These are phyloP conservation scores for Drosophila sproati DNA, from an alignment of 1,140 invertebrate genomes.

Conservation along the genomic window DNA sequence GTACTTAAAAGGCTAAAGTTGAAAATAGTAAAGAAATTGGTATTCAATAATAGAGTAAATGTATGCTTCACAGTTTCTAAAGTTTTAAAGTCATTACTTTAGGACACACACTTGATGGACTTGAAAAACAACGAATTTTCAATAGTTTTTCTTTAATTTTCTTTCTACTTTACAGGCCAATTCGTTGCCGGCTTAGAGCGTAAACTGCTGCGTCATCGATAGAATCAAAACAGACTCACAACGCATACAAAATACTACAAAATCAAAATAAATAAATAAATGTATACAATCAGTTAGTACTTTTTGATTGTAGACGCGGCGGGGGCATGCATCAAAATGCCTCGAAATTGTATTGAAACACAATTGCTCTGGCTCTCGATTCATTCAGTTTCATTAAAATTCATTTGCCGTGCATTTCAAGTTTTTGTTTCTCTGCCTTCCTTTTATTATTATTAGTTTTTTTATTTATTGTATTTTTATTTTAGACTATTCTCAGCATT, in stretches of 20 bases:
- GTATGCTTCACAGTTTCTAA: too few species aligned
- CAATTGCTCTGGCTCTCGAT: constrained; percentile 9
- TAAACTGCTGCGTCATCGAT: constrained; percentile 48
- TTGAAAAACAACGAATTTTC: too few species aligned
- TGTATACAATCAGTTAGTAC: constrained; percentile 43
- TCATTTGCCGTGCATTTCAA: constrained; percentile 64
- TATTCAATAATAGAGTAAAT: too few species aligned
- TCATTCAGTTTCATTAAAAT: constrained; percentile 63
- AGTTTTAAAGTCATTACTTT: too few species aligned
- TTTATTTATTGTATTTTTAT: neutral
- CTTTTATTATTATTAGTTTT: neutral
- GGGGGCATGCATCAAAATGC: constrained; percentile 17
- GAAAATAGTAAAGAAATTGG: too few species aligned
- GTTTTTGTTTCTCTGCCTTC: constrained; percentile 45
- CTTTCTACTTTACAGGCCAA: constrained; percentile 39
- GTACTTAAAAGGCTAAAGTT: too few species aligned
- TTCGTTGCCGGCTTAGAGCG: constrained; percentile 45
- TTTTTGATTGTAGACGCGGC: constrained; percentile 33
- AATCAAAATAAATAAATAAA: constrained; percentile 43
- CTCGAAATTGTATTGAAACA: constrained; percentile 30
- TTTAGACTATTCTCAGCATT: constrained; percentile 40
- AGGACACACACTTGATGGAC: too few species aligned
- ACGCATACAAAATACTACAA: neutral
- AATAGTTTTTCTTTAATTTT: neutral
- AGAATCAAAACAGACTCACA: neutral